A percentile compares a stretch with the other conserved stretches of the same genome.
These are phyloP conservation scores for Vombatus ursinus DNA, from an alignment of 2,113 vertebrate species.

Conservation along the genomic window DNA sequence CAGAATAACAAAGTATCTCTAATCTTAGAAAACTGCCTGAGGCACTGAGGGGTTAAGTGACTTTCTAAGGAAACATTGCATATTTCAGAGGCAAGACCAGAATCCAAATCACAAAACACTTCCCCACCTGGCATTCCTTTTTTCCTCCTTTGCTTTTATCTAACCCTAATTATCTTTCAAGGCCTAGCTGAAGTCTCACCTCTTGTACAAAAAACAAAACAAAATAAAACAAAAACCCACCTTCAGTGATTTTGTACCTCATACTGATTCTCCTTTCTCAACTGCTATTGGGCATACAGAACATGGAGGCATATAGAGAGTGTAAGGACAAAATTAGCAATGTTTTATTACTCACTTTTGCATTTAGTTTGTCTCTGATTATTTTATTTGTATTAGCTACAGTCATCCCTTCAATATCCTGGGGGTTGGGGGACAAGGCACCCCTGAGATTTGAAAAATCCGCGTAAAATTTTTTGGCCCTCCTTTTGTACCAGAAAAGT, in stretches of 20 bases:
- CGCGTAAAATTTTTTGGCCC: background rate
- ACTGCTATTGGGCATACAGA: background rate
- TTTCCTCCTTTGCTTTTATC: background rate
- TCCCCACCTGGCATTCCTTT: background rate
- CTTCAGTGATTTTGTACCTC: background rate
- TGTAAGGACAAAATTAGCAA: background rate
- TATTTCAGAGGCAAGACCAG: background rate
- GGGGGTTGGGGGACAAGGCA: background rate
- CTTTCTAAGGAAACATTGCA: background rate
- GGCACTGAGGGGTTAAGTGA: background rate
- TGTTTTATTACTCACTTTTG: background rate
- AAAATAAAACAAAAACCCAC: background rate
- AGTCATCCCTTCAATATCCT: background rate
- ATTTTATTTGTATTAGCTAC: background rate
- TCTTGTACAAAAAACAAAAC: background rate
- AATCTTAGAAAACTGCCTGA: background rate
- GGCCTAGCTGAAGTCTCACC: background rate
- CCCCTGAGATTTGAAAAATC: background rate
- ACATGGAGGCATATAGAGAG: background rate
- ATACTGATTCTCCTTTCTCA: background rate
- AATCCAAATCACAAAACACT: background rate
- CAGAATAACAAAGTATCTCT: background rate
- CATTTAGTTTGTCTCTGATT: background rate
- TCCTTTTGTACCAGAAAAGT: background rate
- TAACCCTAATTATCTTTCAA: background rate